Conservation (phyloP, 92 coral and sea anemone genomes). For the Palythoa heliodiscus region DNA sequence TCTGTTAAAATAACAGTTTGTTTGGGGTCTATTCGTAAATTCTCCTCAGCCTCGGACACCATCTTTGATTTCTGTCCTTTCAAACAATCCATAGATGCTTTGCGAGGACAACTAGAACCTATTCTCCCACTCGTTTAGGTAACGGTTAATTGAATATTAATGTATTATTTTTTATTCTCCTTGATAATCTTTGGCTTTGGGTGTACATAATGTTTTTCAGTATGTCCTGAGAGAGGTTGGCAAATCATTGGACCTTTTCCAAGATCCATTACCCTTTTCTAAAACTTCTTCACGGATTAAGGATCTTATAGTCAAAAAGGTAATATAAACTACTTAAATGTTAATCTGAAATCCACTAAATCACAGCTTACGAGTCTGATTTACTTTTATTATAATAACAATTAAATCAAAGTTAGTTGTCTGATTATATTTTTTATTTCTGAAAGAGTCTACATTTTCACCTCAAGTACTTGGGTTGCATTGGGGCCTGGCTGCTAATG, state of each 20-base stretch:
- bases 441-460: not conserved
- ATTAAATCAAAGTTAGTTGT: not conserved
- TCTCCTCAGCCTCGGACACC: too few relatives aligned
- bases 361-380: not conserved
- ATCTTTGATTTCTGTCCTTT: too few relatives aligned
- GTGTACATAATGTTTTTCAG: constrained; percentile 6
- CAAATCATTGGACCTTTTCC: not conserved
- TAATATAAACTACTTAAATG: not conserved
- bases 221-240: not conserved
- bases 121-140: too few relatives aligned
- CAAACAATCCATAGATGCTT: too few relatives aligned
- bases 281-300: not conserved
- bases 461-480: not conserved
- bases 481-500: not conserved
- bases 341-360: not conserved
- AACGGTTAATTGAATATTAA: too few relatives aligned
- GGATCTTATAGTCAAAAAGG: not conserved
- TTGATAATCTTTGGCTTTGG: not conserved
- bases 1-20: too few relatives aligned
- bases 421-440: not conserved
- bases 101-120: too few relatives aligned
- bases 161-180: not conserved
- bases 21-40: too few relatives aligned
- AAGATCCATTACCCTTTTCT: not conserved
- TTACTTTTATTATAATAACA: not conserved